Evolutionary conservation across 2,888 invertebrate species (phyloP).

Genomic region (Callinectes sapidus): DNA sequence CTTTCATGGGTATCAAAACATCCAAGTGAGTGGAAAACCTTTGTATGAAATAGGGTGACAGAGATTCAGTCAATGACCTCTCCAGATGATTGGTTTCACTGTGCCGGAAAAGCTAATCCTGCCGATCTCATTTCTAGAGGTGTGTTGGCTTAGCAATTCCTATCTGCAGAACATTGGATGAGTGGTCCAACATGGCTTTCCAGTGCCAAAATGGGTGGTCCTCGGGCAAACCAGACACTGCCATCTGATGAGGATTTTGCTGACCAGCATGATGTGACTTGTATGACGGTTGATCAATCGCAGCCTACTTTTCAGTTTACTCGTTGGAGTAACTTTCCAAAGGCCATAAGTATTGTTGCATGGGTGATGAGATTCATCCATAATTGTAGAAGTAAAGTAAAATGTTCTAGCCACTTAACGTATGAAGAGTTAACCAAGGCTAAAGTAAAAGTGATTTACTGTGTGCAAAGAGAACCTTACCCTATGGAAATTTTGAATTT

Average conservation of each 20-base stretch:
- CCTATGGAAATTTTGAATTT: background rate
- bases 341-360: background rate
- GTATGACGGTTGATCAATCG: background rate
- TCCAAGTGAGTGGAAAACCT: conserved; percentile 48
- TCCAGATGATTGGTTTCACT: background rate
- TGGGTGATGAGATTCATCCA: conserved; percentile 27
- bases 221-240: background rate
- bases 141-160: background rate
- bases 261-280: background rate
- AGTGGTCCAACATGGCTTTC: conserved; percentile 39
- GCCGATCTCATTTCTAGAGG: conserved; percentile 49
- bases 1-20: conserved; percentile 66
- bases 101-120: conserved; percentile 32
- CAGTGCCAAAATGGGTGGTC: background rate
- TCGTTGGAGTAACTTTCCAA: background rate
- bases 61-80: background rate
- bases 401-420: background rate
- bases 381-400: background rate
- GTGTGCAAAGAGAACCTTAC: conserved; percentile 27
- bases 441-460: background rate
- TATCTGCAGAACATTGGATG: conserved; percentile 34
- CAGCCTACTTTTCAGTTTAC: background rate
- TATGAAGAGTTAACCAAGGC: conserved; percentile 17
- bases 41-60: conserved; percentile 26
- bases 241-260: background rate